phyloP scores from a whole-genome alignment of 2,113 vertebrate genomes.

The Barbus barbus region DNA sequence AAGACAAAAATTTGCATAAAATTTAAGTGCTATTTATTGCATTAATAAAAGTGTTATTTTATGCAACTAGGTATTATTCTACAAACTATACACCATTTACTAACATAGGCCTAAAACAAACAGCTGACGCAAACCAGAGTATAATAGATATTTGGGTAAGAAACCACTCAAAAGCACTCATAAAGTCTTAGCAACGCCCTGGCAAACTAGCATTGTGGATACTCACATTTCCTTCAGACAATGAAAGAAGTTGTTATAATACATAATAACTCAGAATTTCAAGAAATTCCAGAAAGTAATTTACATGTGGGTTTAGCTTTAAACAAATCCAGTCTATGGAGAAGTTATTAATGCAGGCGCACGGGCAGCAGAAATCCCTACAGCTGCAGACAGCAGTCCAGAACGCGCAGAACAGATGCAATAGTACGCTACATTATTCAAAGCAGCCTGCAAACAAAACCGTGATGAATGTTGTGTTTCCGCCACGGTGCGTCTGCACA shows the following conservation, averaged over 20 bases:
- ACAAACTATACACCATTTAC: no score
- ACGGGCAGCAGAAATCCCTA: conserved; percentile 30
- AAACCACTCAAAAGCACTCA: neutral
- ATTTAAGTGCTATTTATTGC: no score
- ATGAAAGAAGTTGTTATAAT: neutral
- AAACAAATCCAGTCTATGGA: conserved; percentile 28
- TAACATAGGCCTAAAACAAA: no score
- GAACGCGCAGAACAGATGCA: conserved; percentile 39
- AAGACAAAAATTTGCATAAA: no score
- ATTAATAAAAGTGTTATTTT: no score
- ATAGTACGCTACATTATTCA: conserved; percentile 63
- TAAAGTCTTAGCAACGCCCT: no score
- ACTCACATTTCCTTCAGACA: neutral
- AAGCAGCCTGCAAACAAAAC: conserved; percentile 44
- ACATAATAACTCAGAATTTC: neutral
- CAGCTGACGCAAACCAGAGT: neutral
- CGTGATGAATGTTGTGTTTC: conserved; percentile 53
- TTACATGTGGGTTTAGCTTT: conserved; percentile 14
- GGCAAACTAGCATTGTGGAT: neutral
- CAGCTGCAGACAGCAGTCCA: conserved; percentile 39
- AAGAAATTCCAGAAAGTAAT: neutral
- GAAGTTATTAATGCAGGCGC: conserved; percentile 42
- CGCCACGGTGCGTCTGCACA: conserved; percentile 32
- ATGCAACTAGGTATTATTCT: no score
- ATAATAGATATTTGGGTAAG: neutral